phyloP scores from a whole-genome alignment of 2,888 invertebrate species.

The Amblyteles armatorius region DNA sequence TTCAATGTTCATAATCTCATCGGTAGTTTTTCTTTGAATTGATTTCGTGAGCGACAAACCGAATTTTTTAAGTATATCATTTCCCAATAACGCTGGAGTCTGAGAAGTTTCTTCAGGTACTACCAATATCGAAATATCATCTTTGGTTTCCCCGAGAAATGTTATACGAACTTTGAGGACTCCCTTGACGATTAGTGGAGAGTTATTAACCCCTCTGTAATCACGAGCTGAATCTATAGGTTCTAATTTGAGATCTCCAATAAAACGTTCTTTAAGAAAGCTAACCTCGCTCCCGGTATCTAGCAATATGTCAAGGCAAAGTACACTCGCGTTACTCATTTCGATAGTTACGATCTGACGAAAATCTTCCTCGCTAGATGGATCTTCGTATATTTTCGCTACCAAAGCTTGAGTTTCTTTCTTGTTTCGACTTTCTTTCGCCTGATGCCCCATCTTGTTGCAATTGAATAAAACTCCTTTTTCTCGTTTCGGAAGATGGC shows the following conservation, averaged over 20 bases:
- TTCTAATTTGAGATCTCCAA: slow-evolving; percentile 4
- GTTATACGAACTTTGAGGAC: no score
- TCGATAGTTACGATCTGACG: neutral
- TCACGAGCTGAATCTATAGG: neutral
- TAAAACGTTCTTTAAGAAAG: slow-evolving; percentile 49
- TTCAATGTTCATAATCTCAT: no score
- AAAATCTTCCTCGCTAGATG: slow-evolving; percentile 17
- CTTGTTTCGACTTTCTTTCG: neutral
- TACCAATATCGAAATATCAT: no score
- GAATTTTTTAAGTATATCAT: no score
- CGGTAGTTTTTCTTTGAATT: no score
- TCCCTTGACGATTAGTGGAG: neutral
- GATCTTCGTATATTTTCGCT: slow-evolving; percentile 26
- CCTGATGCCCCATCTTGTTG: neutral
- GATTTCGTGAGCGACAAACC: no score
- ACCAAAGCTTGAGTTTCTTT: slow-evolving; percentile 6
- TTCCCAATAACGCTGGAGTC: no score
- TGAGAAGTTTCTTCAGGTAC: no score
- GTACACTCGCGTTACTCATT: slow-evolving; percentile 11
- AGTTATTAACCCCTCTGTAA: slow-evolving; percentile 40
- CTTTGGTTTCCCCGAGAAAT: no score
- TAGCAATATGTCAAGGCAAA: slow-evolving; percentile 46
- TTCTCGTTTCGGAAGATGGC: neutral
- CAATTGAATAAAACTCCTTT: neutral
- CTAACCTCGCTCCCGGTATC: slow-evolving; percentile 60